Evolutionary conservation across 2,113 vertebrate species (phyloP).

Genomic region (Apus apus): DNA sequence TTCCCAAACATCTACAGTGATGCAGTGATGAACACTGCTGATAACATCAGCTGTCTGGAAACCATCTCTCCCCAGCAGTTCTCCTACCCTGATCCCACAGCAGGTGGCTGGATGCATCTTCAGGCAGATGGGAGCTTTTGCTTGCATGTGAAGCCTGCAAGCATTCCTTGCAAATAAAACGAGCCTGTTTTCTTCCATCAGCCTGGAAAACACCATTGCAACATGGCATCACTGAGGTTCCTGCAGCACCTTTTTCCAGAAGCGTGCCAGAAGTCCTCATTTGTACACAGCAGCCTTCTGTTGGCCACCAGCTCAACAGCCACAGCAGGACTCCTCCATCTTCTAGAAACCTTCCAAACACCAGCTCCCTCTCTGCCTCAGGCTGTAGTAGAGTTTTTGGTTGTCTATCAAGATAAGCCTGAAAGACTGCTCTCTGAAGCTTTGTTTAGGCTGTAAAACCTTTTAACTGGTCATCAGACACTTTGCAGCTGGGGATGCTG

Average conservation of each 20-base stretch:
- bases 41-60: not conserved
- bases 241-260: not conserved
- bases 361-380: not conserved
- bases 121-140: not conserved
- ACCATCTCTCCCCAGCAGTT: not conserved
- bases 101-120: not conserved
- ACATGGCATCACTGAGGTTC: not conserved
- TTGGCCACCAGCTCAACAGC: not conserved
- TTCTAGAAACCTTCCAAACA: not conserved
- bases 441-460: not conserved
- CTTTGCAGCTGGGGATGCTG: not conserved
- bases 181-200: not conserved
- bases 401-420: not conserved
- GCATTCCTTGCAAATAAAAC: not conserved
- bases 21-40: not conserved
- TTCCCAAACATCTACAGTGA: not conserved
- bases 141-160: accelerated
- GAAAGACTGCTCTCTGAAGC: not conserved
- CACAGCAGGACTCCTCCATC: not conserved
- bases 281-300: not conserved
- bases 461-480: not conserved
- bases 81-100: not conserved
- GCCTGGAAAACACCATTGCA: not conserved
- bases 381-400: not conserved
- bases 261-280: not conserved